Base-by-base conservation (phyloP, 2,888 invertebrate species). In the Rhamphomyia laevipes region DNA sequence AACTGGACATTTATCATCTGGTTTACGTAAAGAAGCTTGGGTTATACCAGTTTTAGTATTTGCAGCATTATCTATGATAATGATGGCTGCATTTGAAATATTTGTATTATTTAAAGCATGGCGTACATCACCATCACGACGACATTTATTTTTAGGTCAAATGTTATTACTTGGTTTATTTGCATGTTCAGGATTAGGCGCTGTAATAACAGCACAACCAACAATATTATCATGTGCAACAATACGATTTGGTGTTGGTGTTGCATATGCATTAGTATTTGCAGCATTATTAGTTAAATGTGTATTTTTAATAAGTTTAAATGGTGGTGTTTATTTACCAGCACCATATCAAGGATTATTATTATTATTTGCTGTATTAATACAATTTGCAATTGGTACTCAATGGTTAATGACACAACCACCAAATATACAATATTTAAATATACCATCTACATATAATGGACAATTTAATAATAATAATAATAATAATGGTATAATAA, bases 241-340 rank as follows among this genome's bases (percentile, higher is more conserved):
- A 21, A 82, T 87, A 54, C 78, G 90, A 46, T 82, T 90, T 59
- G 87, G 86, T 40, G 82, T 86, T 41, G 91, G 91, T 46, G 80
- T 86, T 15, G 78, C 89, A 10, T 86, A 88, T 59, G 84, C 90
- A 47, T 77, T 93, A 49, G 86, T 92, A 52, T 94, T 93, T 69
- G 87, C 91, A 38, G 86, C 93, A 1, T 77, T 95, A 45, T 77
- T 95, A 59, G 94, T 94, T 56, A 94, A 95, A 73, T 88, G 92
- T 70, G 90, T 94, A 57, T 93, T 94, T 68, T 78, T 94, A 52
- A 81, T 94, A 57, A 91, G 92, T 63, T 78, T 93, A 53, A 91
- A 93, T 70, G 84, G 87, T 47, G 91, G 88, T 53, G 90, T 92
- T 45, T 93, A 94, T 66, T 75, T 94, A 48, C 92, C 92, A 47